phyloP scores from a whole-genome alignment of 1,140 invertebrate genomes.

The Drosophila rufa region DNA sequence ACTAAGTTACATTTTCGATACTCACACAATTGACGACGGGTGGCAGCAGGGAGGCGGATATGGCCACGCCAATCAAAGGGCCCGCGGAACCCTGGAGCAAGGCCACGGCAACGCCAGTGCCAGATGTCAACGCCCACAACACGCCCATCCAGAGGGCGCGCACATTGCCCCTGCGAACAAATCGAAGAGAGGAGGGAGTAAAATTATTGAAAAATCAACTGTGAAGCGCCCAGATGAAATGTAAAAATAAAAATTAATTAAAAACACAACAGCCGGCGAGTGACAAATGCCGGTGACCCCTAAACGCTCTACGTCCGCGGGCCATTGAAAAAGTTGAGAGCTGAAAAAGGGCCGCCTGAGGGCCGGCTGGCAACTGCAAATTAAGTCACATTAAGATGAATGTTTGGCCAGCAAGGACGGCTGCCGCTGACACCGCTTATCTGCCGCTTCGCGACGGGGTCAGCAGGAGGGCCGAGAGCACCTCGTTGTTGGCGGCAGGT shows the following conservation, averaged over 20 bases:
- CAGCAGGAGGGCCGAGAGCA: constrained; percentile 49
- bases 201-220: constrained; percentile 64
- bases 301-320: constrained; percentile 35
- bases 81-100: constrained; percentile 93
- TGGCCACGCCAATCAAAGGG: constrained; percentile 94
- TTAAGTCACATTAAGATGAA: constrained; percentile 68
- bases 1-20: constrained; percentile 44
- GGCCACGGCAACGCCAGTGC: constrained; percentile 93
- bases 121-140: constrained; percentile 90
- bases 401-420: constrained; percentile 30
- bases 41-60: constrained; percentile 94
- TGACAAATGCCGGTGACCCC: constrained; percentile 57
- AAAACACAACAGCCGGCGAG: constrained; percentile 58
- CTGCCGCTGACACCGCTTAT: constrained; percentile 56
- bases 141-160: constrained; percentile 90
- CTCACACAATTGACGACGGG: constrained; percentile 94
- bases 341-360: constrained; percentile 4
- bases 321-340: constrained; percentile 8
- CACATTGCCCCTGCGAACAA: constrained; percentile 88
- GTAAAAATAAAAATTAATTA: constrained; percentile 71
- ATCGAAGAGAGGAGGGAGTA: constrained; percentile 23
- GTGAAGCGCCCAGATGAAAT: constrained; percentile 29
- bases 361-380: constrained; percentile 45
- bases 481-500: constrained; percentile 42
- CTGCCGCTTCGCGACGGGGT: constrained; percentile 43